Base-by-base conservation (phyloP, 2,113 vertebrate genomes). In the Brachypteracias leptosomus region DNA sequence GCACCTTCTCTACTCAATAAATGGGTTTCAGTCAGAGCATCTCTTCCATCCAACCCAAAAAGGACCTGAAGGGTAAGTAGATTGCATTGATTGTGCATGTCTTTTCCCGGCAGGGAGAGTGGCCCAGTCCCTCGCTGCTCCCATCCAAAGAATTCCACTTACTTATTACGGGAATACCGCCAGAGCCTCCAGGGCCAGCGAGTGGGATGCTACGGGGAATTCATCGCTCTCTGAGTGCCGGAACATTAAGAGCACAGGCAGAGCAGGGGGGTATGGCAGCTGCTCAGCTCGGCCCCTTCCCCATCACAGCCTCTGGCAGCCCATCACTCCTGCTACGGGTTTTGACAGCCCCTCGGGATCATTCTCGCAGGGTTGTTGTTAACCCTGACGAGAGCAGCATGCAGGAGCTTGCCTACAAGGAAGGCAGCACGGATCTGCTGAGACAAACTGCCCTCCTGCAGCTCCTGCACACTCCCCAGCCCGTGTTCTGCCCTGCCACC, bases 1-100 rank as follows among this genome's bases (percentile, higher is more conserved):
- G 89, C 85, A 87, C 92, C 88, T 93, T 83, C 93, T 66, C 89
- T 13, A 44, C 94, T 95, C 89, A 79, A 85, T 93, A 97, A 96
- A 97, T 67, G 88, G 73, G 91, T 88, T 95, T 96, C 95, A 84
- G 88, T 71, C 74, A 77, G 90, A 95, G 92, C 83, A 92, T 92
- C 87, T 87, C 93, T 71, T 62, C 94, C 70, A 55, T 40, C 76
- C 94, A 88, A 36, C 89, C 95, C 92, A 91, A 93, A 97, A 88
- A 93, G 62, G 61, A 92, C 68, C 89, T 91, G 91, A 91, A 91
- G 94, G 95, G 88, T 55, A 51, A 95, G 95, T 26, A 95, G 93
- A 95, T 88, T 94, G 85, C 84, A 91, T 86, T 61, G 91, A 95
- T 88, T 75, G 65, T 14, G 47, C 57, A 9, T 62, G 83, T 75